A percentile compares a stretch with the other conserved stretches of the same genome.
Conservation (phyloP, 2,888 invertebrate genomes). For the Melipona bicolor region DNA sequence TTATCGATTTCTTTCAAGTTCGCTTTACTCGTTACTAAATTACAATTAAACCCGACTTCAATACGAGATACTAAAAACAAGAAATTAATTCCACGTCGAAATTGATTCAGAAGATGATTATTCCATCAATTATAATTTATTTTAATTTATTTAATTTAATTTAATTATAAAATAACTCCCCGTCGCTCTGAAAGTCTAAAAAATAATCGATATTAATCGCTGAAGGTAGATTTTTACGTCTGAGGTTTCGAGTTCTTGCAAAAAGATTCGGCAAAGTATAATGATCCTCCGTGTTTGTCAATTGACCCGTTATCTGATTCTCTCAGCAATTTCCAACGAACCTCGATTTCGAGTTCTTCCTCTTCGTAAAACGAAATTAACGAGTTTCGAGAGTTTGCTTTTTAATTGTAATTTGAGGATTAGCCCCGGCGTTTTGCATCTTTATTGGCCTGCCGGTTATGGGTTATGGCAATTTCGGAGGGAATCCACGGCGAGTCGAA, state of each 20-base stretch:
- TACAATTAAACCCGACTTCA: too few species aligned
- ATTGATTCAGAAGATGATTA: neutral
- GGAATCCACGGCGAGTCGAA: neutral
- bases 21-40: too few species aligned
- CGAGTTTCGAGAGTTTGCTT: neutral
- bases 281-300: neutral
- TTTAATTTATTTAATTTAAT: neutral
- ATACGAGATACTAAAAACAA: too few species aligned
- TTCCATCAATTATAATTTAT: neutral
- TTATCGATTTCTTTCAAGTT: too few species aligned
- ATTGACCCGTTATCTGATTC: too few species aligned
- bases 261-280: neutral
- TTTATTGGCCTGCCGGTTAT: neutral
- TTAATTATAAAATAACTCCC: too few species aligned
- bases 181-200: too few species aligned
- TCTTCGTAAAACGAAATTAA: neutral
- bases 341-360: neutral
- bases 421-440: constrained; percentile 8
- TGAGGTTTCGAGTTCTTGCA: neutral
- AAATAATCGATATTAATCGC: too few species aligned
- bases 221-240: neutral
- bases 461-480: neutral
- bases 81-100: too few species aligned
- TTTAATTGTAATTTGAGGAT: neutral
- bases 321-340: neutral